Evolutionary conservation across 2,797 vertebrate species (phyloP).

Genomic region (Enteromius argenteus): DNA sequence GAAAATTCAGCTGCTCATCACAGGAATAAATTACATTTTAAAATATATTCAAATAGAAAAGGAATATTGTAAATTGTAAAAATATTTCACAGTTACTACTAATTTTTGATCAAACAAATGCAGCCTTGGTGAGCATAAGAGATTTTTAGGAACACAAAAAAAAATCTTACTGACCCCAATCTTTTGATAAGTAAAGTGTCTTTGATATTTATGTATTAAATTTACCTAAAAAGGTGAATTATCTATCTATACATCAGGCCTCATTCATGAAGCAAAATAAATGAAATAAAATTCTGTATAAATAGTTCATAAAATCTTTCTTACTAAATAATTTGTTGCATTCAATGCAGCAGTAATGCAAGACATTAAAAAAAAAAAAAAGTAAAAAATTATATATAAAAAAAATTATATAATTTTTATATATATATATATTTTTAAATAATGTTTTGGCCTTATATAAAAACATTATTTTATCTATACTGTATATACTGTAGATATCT

Average conservation of each 20-base stretch:
- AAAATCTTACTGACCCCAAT: not conserved
- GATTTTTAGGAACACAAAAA: not conserved
- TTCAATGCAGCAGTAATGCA: too few relatives aligned
- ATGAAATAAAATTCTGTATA: not conserved
- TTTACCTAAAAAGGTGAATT: not conserved
- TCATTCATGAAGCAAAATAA: not conserved
- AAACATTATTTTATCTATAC: not conserved
- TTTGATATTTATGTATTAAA: not conserved
- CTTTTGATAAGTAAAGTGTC: not conserved
- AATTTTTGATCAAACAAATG: not conserved
- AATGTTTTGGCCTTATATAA: not conserved
- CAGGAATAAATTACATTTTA: not conserved
- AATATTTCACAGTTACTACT: not conserved
- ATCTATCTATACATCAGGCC: not conserved
- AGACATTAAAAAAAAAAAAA: not conserved
- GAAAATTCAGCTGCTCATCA: not conserved
- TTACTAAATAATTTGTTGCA: too few relatives aligned
- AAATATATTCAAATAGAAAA: not conserved
- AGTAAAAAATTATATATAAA: too few relatives aligned
- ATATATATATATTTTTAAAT: too few relatives aligned
- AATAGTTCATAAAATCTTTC: not conserved
- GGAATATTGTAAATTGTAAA: not conserved
- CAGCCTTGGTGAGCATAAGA: not conserved
- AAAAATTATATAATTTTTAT: too few relatives aligned
- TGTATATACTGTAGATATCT: not conserved